Conservation (phyloP, 2,797 vertebrate species). For the Manis pentadactyla region DNA sequence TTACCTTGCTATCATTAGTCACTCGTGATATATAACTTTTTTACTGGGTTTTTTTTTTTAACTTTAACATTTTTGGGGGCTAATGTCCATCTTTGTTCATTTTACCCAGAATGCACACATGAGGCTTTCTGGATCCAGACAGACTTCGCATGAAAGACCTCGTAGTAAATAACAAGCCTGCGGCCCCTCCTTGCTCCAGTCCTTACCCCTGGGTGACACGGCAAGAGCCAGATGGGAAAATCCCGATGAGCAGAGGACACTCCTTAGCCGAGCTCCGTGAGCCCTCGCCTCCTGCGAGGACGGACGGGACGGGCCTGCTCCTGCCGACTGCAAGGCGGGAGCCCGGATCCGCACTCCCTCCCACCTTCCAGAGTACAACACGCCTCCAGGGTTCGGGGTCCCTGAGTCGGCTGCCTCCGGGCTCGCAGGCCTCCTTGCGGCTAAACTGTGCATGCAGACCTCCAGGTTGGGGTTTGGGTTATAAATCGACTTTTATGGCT, state of each 20-base stretch:
- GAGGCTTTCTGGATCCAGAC: background rate
- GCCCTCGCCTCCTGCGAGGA: background rate
- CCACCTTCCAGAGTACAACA: too few relatives aligned
- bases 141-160: background rate
- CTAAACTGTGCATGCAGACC: background rate
- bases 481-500: background rate
- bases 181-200: background rate
- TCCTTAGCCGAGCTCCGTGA: too few relatives aligned
- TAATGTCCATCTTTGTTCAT: background rate
- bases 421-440: background rate
- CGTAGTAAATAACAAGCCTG: background rate
- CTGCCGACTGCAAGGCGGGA: too few relatives aligned
- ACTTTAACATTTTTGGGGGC: background rate
- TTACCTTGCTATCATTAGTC: background rate
- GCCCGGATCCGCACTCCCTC: background rate
- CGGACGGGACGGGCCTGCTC: background rate
- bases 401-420: background rate
- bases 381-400: background rate
- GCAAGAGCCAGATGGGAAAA: background rate
- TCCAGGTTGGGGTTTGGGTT: background rate
- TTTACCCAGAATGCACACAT: background rate
- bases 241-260: rapidly evolving
- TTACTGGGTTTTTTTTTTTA: background rate
- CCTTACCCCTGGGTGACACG: too few relatives aligned
- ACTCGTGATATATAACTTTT: background rate